These are phyloP conservation scores for Centropyge bicolor DNA, from an alignment of 2,797 vertebrate species.

Conservation along the genomic window DNA sequence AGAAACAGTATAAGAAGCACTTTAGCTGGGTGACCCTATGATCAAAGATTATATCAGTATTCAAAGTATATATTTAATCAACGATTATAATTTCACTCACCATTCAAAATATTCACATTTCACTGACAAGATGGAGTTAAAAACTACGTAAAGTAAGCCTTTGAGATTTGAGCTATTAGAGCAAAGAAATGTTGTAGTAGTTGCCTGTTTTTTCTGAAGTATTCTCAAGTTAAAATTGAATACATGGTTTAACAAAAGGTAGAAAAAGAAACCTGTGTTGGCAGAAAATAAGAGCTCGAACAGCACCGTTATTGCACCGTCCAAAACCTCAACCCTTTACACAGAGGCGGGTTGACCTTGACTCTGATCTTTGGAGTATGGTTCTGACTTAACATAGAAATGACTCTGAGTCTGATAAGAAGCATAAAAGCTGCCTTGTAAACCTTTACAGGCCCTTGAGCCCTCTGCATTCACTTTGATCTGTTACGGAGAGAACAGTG, in stretches of 20 bases:
- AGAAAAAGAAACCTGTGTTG: no score
- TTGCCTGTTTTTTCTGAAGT: background rate
- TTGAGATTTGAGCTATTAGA: background rate
- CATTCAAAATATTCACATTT: background rate
- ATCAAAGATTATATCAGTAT: background rate
- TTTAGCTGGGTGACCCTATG: background rate
- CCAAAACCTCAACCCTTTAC: background rate
- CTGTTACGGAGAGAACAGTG: background rate
- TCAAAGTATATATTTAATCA: background rate
- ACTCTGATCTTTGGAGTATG: slow-evolving; percentile 41
- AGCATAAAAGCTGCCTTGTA: slow-evolving; percentile 42
- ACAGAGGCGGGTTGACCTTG: slow-evolving; percentile 17
- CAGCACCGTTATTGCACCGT: background rate
- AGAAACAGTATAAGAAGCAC: background rate
- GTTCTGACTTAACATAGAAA: slow-evolving; percentile 41
- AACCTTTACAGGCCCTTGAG: slow-evolving; percentile 41
- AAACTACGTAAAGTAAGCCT: background rate
- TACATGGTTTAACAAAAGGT: background rate
- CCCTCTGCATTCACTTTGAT: background rate
- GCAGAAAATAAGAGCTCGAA: slow-evolving; percentile 26
- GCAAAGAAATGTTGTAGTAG: background rate
- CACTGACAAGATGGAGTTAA: background rate
- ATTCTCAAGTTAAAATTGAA: background rate
- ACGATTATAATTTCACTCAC: background rate
- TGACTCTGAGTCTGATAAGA: slow-evolving; percentile 56